Percentiles rank a stretch among this genome's conserved stretches.
phyloP scores from a whole-genome alignment of 1,140 invertebrate species.

The Papilio aristodemus region DNA sequence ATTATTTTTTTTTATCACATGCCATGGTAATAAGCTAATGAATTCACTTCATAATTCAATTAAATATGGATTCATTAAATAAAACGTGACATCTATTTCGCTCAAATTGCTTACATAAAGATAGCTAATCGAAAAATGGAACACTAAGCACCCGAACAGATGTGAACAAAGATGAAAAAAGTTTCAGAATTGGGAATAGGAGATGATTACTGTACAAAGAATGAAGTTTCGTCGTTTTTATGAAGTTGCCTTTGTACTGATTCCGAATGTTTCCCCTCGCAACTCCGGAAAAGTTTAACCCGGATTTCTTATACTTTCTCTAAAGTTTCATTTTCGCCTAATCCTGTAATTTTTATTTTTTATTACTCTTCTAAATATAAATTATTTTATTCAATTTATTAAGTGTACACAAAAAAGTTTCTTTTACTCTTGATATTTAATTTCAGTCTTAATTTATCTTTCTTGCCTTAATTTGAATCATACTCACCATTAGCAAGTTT shows the following conservation, averaged over 20 bases:
- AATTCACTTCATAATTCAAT: not conserved
- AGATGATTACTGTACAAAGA: constrained; percentile 71
- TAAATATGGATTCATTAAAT: not conserved
- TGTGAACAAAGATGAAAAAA: constrained; percentile 77
- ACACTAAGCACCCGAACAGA: constrained; percentile 55
- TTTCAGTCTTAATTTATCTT: too few relatives aligned
- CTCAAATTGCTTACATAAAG: constrained; percentile 8
- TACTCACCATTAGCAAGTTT: too few relatives aligned
- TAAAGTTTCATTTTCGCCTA: constrained; percentile 67
- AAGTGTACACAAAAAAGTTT: constrained; percentile 11
- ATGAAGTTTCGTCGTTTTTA: constrained; percentile 68
- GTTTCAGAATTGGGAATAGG: constrained; percentile 51
- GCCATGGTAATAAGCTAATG: not conserved
- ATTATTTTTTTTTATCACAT: too few relatives aligned
- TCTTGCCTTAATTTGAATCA: too few relatives aligned
- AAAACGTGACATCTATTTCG: not conserved
- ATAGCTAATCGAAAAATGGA: constrained; percentile 51
- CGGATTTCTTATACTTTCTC: constrained; percentile 52
- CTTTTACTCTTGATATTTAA: not conserved
- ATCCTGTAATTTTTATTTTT: constrained; percentile 66
- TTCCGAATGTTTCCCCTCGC: constrained; percentile 65
- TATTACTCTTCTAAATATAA: constrained; percentile 45
- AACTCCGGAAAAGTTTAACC: constrained; percentile 51
- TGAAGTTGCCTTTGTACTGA: constrained; percentile 68
- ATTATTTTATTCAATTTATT: constrained; percentile 33